These are phyloP conservation scores for Gnathonemus echidnorhynchus DNA, from an alignment of 2,113 vertebrate genomes.

Conservation along the genomic window DNA sequence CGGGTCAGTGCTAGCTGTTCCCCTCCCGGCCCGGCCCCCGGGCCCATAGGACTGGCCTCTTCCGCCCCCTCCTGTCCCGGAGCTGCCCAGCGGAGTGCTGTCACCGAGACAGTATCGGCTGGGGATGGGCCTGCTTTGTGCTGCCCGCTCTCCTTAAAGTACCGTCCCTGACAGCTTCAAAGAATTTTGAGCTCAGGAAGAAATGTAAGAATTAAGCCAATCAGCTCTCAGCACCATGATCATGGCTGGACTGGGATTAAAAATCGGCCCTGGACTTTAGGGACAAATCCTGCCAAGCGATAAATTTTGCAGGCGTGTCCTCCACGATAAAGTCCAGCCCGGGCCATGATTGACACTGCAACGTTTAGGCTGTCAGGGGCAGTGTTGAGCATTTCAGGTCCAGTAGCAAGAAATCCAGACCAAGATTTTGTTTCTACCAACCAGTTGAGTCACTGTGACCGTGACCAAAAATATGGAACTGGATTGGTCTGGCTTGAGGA, in stretches of 20 bases:
- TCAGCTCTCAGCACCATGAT: background rate
- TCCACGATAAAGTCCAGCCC: background rate
- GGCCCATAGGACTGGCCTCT: constrained; percentile 38
- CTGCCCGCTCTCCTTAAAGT: background rate
- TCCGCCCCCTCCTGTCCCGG: constrained; percentile 26
- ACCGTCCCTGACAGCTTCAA: background rate
- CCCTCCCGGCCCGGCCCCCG: background rate
- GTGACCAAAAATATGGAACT: background rate
- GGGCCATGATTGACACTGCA: background rate
- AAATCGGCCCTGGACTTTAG: background rate
- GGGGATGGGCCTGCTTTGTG: background rate
- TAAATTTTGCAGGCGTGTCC: background rate
- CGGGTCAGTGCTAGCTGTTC: constrained; percentile 56
- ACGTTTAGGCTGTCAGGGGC: background rate
- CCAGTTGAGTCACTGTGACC: background rate
- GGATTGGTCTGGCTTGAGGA: background rate
- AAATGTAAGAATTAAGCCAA: background rate
- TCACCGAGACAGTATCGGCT: background rate
- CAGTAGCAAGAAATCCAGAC: background rate
- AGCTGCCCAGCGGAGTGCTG: constrained; percentile 24
- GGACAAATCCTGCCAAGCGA: background rate
- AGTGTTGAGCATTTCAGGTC: background rate
- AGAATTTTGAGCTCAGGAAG: background rate
- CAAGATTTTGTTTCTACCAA: background rate
- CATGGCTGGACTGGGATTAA: background rate